Percentiles rank a stretch among this genome's conserved stretches.
Evolutionary conservation across 2,113 vertebrate species (phyloP).

Genomic region (Bos javanicus): DNA sequence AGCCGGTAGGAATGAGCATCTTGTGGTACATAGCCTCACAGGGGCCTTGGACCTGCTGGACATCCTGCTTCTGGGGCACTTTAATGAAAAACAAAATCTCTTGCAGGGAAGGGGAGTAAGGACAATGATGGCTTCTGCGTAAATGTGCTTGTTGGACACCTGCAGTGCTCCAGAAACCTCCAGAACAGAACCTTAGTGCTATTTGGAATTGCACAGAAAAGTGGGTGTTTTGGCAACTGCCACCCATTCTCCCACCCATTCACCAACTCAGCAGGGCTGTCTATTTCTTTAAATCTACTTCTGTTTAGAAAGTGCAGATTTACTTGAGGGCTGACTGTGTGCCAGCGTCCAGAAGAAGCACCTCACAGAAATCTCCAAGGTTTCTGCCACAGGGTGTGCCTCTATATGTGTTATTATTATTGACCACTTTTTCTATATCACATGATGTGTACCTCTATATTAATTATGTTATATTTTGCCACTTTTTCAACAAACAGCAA

Average conservation of each 20-base stretch:
- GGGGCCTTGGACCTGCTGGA: not conserved
- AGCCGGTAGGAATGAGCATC: not conserved
- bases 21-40: not conserved
- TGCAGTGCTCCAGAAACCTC: not conserved
- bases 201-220: not conserved
- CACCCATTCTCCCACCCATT: not conserved
- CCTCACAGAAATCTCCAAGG: not conserved
- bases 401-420: not conserved
- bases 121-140: not conserved
- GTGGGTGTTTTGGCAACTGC: not conserved
- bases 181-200: not conserved
- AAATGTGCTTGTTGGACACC: not conserved
- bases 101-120: not conserved
- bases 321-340: not conserved
- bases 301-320: not conserved
- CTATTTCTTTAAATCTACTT: not conserved
- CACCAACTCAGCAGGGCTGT: too few relatives aligned
- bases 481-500: not conserved
- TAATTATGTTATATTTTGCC: not conserved
- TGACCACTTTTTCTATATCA: not conserved
- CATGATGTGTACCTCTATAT: not conserved
- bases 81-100: not conserved
- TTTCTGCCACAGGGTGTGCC: not conserved
- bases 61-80: accelerated
- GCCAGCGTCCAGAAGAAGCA: not conserved